Percentiles rank a stretch among this genome's conserved stretches.
phyloP scores from a whole-genome alignment of 2,113 vertebrate species.

The Oreochromis tanganicae region DNA sequence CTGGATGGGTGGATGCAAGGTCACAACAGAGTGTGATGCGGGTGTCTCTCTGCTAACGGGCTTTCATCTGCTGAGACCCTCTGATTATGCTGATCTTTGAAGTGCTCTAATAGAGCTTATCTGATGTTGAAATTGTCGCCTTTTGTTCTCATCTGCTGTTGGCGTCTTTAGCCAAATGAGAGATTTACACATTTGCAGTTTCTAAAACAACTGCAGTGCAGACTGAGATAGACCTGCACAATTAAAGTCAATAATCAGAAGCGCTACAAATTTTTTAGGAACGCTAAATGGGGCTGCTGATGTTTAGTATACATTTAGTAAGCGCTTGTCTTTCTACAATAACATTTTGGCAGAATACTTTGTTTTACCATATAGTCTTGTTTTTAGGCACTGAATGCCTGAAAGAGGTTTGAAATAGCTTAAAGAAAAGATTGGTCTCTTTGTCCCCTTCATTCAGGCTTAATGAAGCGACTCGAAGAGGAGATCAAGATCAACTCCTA shows the following conservation, averaged over 20 bases:
- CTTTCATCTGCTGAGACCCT: slow-evolving; percentile 37
- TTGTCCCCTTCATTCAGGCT: slow-evolving; percentile 64
- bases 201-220: slow-evolving; percentile 13
- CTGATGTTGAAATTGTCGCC: background rate
- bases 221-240: background rate
- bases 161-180: background rate
- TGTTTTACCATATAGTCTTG: background rate
- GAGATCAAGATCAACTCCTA: slow-evolving; percentile 95
- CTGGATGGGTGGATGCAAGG: slow-evolving; percentile 24
- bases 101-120: slow-evolving; percentile 17
- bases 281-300: background rate
- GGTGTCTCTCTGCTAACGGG: slow-evolving; percentile 21
- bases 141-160: background rate
- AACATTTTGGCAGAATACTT: background rate
- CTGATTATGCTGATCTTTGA: slow-evolving; percentile 43
- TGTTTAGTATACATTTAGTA: background rate
- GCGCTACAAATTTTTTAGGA: background rate
- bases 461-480: slow-evolving; percentile 93
- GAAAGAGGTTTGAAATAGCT: background rate
- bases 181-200: slow-evolving; percentile 54
- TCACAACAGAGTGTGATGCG: background rate
- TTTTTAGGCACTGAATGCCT: background rate
- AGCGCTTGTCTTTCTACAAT: background rate
- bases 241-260: background rate
- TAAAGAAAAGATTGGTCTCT: slow-evolving; percentile 3